phyloP scores from a whole-genome alignment of 2,888 invertebrate species.

The Oligia latruncula region DNA sequence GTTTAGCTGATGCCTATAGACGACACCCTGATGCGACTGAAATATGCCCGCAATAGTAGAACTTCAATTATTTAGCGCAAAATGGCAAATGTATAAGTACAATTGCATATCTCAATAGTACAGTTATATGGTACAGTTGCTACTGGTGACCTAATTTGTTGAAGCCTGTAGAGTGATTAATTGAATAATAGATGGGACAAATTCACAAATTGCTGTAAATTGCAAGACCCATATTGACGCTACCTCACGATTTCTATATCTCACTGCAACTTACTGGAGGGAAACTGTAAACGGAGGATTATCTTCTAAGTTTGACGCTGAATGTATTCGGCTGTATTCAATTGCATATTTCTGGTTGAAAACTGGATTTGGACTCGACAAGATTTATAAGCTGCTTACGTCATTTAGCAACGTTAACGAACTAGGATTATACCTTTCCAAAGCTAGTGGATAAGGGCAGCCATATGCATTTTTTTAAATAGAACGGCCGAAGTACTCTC shows the following conservation, averaged over 20 bases:
- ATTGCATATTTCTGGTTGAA: background rate
- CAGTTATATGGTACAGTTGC: background rate
- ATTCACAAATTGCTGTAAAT: conserved; percentile 29
- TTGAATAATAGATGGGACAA: conserved; percentile 34
- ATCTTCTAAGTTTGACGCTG: background rate
- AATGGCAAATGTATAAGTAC: background rate
- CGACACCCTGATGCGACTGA: background rate
- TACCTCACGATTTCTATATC: background rate
- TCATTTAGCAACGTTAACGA: no score
- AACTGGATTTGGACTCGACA: background rate
- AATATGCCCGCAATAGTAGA: background rate
- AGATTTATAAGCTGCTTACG: background rate
- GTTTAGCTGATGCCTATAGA: background rate
- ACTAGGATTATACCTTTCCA: background rate
- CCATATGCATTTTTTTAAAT: background rate
- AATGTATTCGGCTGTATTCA: background rate
- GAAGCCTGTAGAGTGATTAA: conserved; percentile 27
- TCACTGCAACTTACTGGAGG: background rate
- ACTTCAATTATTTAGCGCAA: background rate
- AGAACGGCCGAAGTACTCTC: no score
- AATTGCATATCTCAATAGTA: background rate
- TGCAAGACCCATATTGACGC: background rate
- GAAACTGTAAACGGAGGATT: background rate
- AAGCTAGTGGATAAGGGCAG: no score
- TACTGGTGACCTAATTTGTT: conserved; percentile 21